Conservation (phyloP, 1,140 invertebrate species). For the Eciton burchellii region DNA sequence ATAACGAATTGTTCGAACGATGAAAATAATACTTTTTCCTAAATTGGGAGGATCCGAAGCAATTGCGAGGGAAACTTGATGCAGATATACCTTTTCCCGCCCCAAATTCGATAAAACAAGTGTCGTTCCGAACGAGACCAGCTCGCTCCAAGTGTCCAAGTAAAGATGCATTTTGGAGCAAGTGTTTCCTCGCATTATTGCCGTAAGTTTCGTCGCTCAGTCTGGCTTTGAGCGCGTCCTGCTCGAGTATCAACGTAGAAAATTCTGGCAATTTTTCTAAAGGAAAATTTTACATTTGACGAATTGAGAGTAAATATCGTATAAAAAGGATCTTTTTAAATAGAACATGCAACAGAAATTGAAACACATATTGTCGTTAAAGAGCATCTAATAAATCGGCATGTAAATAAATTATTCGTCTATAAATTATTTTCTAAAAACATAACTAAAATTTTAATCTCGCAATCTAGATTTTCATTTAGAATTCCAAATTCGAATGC, state of each 20-base stretch:
- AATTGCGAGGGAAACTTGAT: constrained; percentile 12
- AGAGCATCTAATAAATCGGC: too few species aligned
- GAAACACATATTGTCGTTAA: too few species aligned
- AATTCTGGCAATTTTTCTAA: constrained; percentile 83
- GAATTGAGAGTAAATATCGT: too few species aligned
- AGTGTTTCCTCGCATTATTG: constrained; percentile 88
- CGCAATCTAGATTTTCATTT: constrained; percentile 22
- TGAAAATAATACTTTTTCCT: constrained; percentile 36
- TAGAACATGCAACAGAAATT: too few species aligned
- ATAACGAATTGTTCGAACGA: neutral
- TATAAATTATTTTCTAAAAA: too few species aligned
- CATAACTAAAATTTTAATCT: too few species aligned
- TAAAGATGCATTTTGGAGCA: constrained; percentile 90
- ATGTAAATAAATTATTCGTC: too few species aligned
- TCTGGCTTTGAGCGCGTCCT: constrained; percentile 86
- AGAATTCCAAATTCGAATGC: neutral
- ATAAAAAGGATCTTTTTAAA: too few species aligned
- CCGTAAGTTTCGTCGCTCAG: constrained; percentile 88
- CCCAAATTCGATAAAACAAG: constrained; percentile 94
- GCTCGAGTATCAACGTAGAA: constrained; percentile 82
- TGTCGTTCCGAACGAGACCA: constrained; percentile 86
- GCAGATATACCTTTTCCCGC: constrained; percentile 91
- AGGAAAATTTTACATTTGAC: neutral
- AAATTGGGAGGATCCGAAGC: neutral
- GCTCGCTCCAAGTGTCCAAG: constrained; percentile 87